Evolutionary conservation across 30 jellyfish, hydroid and myxozoan species (phyloP).

Genomic region (Morbakka virulenta): DNA sequence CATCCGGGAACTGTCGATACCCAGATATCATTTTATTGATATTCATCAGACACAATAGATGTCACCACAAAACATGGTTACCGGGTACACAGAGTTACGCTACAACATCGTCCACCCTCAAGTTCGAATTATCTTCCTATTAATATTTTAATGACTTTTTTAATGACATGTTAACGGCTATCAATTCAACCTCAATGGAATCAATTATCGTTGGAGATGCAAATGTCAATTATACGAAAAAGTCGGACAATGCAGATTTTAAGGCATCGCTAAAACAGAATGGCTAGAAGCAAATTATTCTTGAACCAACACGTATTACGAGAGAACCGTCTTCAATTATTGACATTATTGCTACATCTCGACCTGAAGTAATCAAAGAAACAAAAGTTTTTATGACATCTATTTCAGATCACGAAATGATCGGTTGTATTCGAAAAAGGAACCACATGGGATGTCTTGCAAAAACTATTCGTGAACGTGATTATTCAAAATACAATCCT

Average conservation of each 20-base stretch:
- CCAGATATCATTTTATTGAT: too few relatives aligned
- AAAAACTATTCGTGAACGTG: neutral
- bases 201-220: neutral
- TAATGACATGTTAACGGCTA: neutral
- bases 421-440: slow-evolving; percentile 3
- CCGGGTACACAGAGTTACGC: too few relatives aligned
- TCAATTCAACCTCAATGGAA: neutral
- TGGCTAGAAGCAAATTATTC: neutral
- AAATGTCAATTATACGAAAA: neutral
- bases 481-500: slow-evolving; percentile 1
- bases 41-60: too few relatives aligned
- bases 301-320: slow-evolving; percentile 3
- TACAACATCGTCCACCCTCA: too few relatives aligned
- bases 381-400: neutral
- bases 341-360: neutral
- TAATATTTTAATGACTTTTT: neutral
- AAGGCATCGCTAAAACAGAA: neutral
- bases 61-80: too few relatives aligned
- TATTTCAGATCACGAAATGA: neutral
- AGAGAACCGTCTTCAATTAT: neutral
- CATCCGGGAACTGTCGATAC: too few relatives aligned
- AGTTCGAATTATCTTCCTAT: neutral
- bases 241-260: neutral
- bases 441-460: neutral
- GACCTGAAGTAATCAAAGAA: neutral